Conservation (phyloP, 2,888 invertebrate genomes). For the Prosopocoilus inquinatus region DNA sequence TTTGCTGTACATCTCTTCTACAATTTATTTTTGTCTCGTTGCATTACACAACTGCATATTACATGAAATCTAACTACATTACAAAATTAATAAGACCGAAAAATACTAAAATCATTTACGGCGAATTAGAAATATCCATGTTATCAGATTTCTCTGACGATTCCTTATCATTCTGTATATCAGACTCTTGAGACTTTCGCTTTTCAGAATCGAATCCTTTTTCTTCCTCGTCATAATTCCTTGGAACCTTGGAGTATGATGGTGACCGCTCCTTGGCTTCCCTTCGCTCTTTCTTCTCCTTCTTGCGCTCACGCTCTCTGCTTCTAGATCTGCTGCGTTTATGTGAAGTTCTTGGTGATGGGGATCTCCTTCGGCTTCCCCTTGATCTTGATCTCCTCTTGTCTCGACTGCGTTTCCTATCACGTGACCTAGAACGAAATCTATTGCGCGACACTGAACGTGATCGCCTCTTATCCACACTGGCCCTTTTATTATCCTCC, state of each 20-base stretch:
- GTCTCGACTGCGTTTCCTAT: conserved; percentile 43
- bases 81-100: background rate
- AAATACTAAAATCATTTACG: conserved; percentile 48
- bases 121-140: conserved; percentile 80
- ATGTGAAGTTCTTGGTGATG: conserved; percentile 47
- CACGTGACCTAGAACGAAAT: conserved; percentile 52
- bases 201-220: conserved; percentile 51
- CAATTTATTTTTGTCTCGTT: no score
- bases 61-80: conserved; percentile 8
- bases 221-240: conserved; percentile 57
- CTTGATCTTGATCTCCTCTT: conserved; percentile 53
- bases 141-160: conserved; percentile 62
- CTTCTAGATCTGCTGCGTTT: conserved; percentile 30
- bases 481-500: conserved; percentile 44
- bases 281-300: conserved; percentile 36
- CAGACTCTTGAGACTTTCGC: conserved; percentile 32
- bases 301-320: conserved; percentile 34
- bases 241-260: conserved; percentile 43
- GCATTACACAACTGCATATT: no score
- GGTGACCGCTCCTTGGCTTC: conserved; percentile 41
- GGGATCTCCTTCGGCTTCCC: conserved; percentile 47
- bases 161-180: conserved; percentile 53
- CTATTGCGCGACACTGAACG: conserved; percentile 58
- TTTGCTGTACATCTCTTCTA: no score
- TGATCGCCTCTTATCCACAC: conserved; percentile 52